Base-by-base conservation (phyloP, 2,113 vertebrate genomes). In the Dasyurus viverrinus region DNA sequence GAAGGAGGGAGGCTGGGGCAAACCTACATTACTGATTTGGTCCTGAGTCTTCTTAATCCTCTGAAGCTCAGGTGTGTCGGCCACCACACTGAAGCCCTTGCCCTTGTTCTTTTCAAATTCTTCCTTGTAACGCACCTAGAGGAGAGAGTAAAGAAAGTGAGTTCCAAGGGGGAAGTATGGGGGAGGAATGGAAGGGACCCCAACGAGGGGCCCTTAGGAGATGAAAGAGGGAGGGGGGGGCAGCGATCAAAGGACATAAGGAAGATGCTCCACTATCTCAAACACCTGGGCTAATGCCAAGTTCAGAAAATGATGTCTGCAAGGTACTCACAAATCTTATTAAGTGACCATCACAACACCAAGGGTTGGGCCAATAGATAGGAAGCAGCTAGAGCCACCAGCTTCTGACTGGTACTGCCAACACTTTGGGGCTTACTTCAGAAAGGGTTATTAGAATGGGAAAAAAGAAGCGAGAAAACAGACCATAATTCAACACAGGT, bases 81-180 rank as follows among this genome's bases (percentile, higher is more conserved):
- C 98, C 96, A 99, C 99, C 96, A 99, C 99, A 7, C 99, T 99
- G 99, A 99, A 99, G 0, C 99, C 99, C 94, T 99, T 99, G 14
- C 99, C 99, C 98, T 99, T 99, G 98, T 98, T 99, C 99, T 99
- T 99, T 98, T 99, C 99, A 95, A 99, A 99, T 57, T 99, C 99
- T 98, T 99, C 99, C 99, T 99, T 99, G 99, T 99, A 99, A 97
- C 98, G 99, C 95, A 99, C 99, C 99, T 99, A 98, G 89, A 95
- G 90, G 52, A 93, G 0, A 27, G 0, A 0, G 6, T 1, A 1
- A 0, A 0, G 16, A 23, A 1, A 2, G 36, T 90, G 9, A 60
- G 57, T 48, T 8, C 7, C 0, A 2, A 2, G 0, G 0, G 55
- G 5, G 27, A 54, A 27, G 26, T 6, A 8, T 0, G 0, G 0